Conservation (phyloP, 2,888 invertebrate genomes). For the Caprella mutica region DNA sequence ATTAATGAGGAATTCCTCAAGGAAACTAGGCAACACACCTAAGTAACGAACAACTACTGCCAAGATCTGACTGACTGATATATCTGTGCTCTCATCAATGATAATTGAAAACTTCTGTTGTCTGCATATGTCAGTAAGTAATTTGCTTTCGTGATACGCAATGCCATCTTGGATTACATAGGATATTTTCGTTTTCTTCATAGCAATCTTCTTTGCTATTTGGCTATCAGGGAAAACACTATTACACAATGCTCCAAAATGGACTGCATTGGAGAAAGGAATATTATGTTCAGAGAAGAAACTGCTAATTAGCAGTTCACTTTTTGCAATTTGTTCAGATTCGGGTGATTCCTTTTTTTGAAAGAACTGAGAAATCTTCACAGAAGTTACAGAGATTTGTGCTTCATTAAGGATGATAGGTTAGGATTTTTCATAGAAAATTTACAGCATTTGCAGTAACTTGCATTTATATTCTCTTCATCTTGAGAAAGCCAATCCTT, state of each 20-base stretch:
- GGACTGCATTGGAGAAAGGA: background rate
- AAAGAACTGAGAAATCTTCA: too few relatives aligned
- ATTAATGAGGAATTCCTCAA: slow-evolving; percentile 1
- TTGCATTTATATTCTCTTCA: background rate
- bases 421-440: background rate
- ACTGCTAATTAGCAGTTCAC: background rate
- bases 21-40: slow-evolving; percentile 4
- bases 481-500: background rate
- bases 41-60: slow-evolving; percentile 14
- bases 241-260: background rate
- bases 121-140: background rate
- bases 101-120: slow-evolving; percentile 12
- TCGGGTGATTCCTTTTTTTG: too few relatives aligned
- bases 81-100: slow-evolving; percentile 11
- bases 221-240: background rate
- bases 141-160: background rate
- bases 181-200: background rate
- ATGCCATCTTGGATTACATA: slow-evolving; percentile 5
- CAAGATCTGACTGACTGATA: slow-evolving; percentile 10
- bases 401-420: background rate
- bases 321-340: background rate
- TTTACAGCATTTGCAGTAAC: background rate
- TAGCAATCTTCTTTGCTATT: background rate
- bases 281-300: background rate
- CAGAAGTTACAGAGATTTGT: background rate